Evolutionary conservation across 2,888 invertebrate genomes (phyloP).

Genomic region (Chloromyia formosa): DNA sequence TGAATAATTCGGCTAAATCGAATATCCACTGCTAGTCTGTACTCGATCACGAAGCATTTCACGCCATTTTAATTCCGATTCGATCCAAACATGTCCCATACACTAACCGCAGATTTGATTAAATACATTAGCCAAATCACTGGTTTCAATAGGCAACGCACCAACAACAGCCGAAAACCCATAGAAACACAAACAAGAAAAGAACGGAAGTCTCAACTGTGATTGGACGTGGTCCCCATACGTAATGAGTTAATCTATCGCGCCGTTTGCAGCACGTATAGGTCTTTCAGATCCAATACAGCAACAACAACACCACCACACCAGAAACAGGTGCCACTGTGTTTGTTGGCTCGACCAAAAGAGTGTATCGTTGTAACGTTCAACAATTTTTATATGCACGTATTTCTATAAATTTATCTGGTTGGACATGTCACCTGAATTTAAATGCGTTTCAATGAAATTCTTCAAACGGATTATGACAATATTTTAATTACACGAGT

Average conservation of each 20-base stretch:
- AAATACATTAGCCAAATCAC: too few relatives aligned
- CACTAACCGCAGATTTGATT: too few relatives aligned
- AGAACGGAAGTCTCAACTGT: slow-evolving; percentile 50
- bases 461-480: slow-evolving; percentile 45
- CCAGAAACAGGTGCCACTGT: too few relatives aligned
- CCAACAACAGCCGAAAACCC: slow-evolving; percentile 22
- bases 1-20: too few relatives aligned
- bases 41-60: too few relatives aligned
- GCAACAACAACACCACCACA: slow-evolving; percentile 5
- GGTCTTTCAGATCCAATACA: slow-evolving; percentile 19
- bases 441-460: slow-evolving; percentile 44
- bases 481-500: slow-evolving; percentile 33
- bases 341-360: background rate
- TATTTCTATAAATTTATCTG: slow-evolving; percentile 50
- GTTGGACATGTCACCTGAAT: slow-evolving; percentile 43
- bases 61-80: too few relatives aligned
- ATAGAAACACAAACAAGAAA: slow-evolving; percentile 47
- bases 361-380: background rate
- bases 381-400: slow-evolving; percentile 46
- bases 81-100: too few relatives aligned
- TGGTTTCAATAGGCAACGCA: background rate
- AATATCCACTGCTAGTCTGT: too few relatives aligned
- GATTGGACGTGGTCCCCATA: slow-evolving; percentile 45
- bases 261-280: slow-evolving; percentile 16
- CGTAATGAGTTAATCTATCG: slow-evolving; percentile 35